Base-by-base conservation (phyloP, 2,888 invertebrate genomes). In the Xestia rhomboidea region DNA sequence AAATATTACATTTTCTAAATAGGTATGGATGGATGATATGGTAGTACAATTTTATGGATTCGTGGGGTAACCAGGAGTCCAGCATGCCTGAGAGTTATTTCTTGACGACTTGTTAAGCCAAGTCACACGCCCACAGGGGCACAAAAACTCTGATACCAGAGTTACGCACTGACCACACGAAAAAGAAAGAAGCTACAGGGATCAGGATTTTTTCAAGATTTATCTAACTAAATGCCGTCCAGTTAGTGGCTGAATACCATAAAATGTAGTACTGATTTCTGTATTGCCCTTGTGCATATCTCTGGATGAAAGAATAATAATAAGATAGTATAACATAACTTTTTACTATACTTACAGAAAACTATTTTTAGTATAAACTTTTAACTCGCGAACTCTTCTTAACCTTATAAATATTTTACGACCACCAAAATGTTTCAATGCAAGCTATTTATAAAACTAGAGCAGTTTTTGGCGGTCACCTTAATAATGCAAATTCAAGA, bases 1-100 rank as follows among this genome's bases (percentile, higher is more conserved):
- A 69, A 86, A 78, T 64, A 21, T 71, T 54, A 51, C 62, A 77
- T 77, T 86, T 84, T 74, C 54, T 70, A 10, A 68, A 10, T 73
- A 49, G 18, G 38, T 76, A 38, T 46, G 1, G 30, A 44, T 57
- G 2, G 3, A n/a, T 62, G 24, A 24, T 27, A 7, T 24, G 8
- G 41, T 54, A n/a, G 54, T 62, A 49, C 0, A 5, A 38, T n/a
- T 77, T 77, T 44, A 49, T 49, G 21, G 49, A 21, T 21, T 49
- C 49, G 21, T 21, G 21, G 18, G 8, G 21, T 21, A 21, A 21
- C 21, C 46, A 49, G 21, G 2, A 49, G 46, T 49, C 21, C 7
- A 21, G 46, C 21, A 49, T 18, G 46, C 46, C 21, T 0, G 21
- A 18, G 46, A 49, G 46, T 21, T 49, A 49, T 49, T 49, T 21